Evolutionary conservation across 1,140 invertebrate genomes (phyloP).

Genomic region (Lethrus apterus): DNA sequence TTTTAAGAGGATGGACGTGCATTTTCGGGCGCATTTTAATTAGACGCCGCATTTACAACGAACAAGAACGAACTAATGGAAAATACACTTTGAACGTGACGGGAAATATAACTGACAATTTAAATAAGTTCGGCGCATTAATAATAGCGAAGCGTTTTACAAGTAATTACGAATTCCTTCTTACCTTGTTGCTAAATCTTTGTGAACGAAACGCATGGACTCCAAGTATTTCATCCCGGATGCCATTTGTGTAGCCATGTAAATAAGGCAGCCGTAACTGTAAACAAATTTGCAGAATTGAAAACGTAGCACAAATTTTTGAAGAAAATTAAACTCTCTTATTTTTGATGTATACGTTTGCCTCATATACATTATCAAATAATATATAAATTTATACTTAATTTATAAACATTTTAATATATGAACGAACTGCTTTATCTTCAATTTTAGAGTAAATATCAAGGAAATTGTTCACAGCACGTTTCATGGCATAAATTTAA

Average conservation of each 20-base stretch:
- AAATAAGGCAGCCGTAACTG: constrained; percentile 64
- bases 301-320: no score
- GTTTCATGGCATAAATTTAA: no score
- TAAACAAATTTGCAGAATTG: constrained; percentile 39
- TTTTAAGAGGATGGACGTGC: constrained; percentile 14
- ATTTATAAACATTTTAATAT: no score
- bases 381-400: no score
- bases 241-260: constrained; percentile 72
- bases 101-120: constrained; percentile 22
- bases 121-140: constrained; percentile 19
- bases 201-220: constrained; percentile 66
- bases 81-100: constrained; percentile 20
- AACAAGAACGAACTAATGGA: constrained; percentile 17
- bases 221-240: constrained; percentile 81
- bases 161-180: constrained; percentile 24
- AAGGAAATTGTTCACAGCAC: no score
- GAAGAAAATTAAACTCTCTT: no score
- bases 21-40: constrained; percentile 22
- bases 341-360: no score
- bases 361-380: no score
- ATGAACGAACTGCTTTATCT: no score
- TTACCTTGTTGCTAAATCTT: constrained; percentile 68
- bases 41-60: constrained; percentile 13
- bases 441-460: no score
- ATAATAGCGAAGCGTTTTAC: constrained; percentile 20